These are phyloP conservation scores for Procavia capensis DNA, from an alignment of 2,113 vertebrate species.

Conservation along the genomic window DNA sequence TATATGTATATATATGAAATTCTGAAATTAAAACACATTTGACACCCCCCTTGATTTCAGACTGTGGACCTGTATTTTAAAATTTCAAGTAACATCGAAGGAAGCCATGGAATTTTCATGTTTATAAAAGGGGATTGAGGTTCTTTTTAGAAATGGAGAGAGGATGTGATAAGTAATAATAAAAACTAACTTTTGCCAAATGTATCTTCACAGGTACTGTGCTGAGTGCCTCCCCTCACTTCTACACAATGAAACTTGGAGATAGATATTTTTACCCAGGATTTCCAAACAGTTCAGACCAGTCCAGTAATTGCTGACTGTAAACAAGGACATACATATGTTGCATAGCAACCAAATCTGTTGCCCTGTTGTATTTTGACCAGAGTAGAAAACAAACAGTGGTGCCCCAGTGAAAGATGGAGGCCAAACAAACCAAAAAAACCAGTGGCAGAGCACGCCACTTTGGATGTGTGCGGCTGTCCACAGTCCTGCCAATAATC, in stretches of 20 bases:
- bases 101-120: not conserved
- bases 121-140: not conserved
- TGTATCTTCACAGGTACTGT: not conserved
- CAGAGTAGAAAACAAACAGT: too few species aligned
- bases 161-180: not conserved
- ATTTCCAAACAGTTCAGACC: too few species aligned
- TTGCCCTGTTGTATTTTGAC: too few species aligned
- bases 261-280: not conserved
- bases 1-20: too few species aligned
- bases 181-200: not conserved
- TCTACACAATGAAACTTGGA: not conserved
- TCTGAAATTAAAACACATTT: not conserved
- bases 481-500: too few species aligned
- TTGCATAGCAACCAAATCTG: too few species aligned
- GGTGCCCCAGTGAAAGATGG: too few species aligned
- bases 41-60: not conserved
- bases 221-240: not conserved
- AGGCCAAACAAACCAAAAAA: too few species aligned
- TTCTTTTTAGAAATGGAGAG: not conserved
- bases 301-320: too few species aligned
- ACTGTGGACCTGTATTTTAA: not conserved
- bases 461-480: too few species aligned
- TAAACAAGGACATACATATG: too few species aligned
- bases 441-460: too few species aligned
- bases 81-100: constrained; percentile 30